Evolutionary conservation across 2,113 vertebrate species (phyloP).

Genomic region (Gobio gobio): DNA sequence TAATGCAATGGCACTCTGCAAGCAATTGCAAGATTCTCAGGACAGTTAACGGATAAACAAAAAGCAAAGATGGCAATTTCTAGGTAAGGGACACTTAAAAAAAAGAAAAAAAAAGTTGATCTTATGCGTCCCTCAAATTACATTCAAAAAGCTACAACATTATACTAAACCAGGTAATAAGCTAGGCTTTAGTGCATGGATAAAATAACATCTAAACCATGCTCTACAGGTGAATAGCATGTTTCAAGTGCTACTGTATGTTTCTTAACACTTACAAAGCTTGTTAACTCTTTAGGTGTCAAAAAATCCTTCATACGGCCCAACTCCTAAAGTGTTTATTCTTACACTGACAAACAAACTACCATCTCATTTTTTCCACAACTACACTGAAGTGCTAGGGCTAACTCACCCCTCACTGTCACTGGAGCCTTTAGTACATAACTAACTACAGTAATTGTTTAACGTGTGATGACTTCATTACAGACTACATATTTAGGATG

Average conservation of each 20-base stretch:
- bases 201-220: constrained; percentile 8
- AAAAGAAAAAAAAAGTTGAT: background rate
- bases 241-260: constrained; percentile 21
- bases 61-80: background rate
- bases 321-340: background rate
- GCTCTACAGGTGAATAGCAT: constrained; percentile 6
- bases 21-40: too few species aligned
- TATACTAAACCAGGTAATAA: background rate
- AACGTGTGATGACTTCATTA: background rate
- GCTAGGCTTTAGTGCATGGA: constrained; percentile 1
- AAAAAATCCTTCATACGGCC: background rate
- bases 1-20: background rate
- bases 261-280: constrained; percentile 13
- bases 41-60: constrained; percentile 22
- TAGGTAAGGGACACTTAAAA: background rate
- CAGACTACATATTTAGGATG: constrained; percentile 4
- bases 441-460: background rate
- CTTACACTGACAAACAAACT: background rate
- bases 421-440: background rate
- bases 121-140: background rate
- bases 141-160: background rate
- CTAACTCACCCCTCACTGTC: background rate
- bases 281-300: background rate
- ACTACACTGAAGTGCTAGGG: constrained; percentile 18
- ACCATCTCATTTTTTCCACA: background rate